Evolutionary conservation across 2,797 vertebrate genomes (phyloP).

Genomic region (Knipowitschia caucasica): DNA sequence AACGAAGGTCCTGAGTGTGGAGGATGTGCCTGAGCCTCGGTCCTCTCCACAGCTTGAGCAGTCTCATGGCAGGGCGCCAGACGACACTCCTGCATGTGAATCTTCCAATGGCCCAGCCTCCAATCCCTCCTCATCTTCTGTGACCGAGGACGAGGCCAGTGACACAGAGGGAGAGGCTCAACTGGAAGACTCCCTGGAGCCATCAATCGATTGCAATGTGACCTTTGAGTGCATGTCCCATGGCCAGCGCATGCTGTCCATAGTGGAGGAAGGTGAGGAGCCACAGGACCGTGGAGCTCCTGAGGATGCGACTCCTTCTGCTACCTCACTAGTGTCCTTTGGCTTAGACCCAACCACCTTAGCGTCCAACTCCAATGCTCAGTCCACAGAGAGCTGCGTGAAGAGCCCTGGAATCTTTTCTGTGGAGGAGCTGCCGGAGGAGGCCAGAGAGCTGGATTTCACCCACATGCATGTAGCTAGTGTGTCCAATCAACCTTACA

Average conservation of each 20-base stretch:
- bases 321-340: slow-evolving; percentile 72
- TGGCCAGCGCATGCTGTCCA: slow-evolving; percentile 59
- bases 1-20: slow-evolving; percentile 55
- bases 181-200: slow-evolving; percentile 54
- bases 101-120: slow-evolving; percentile 58
- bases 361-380: slow-evolving; percentile 74
- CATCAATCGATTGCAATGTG: slow-evolving; percentile 3
- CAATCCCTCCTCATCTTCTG: slow-evolving; percentile 69
- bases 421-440: slow-evolving; percentile 73
- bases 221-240: slow-evolving; percentile 40
- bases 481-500: slow-evolving; percentile 66
- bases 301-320: slow-evolving; percentile 69
- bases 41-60: slow-evolving; percentile 41
- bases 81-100: slow-evolving; percentile 72
- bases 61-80: slow-evolving; percentile 34
- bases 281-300: slow-evolving; percentile 30
- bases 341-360: slow-evolving; percentile 72
- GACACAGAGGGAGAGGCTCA: slow-evolving; percentile 79
- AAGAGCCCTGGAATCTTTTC: slow-evolving; percentile 79
- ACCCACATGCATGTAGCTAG: slow-evolving; percentile 40
- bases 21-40: neutral
- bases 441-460: slow-evolving; percentile 62
- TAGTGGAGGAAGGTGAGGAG: slow-evolving; percentile 73
- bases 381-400: slow-evolving; percentile 75
- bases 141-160: slow-evolving; percentile 74